These are phyloP conservation scores for Cyprinodon variegatus DNA, from an alignment of 2,113 vertebrate genomes.

Conservation along the genomic window DNA sequence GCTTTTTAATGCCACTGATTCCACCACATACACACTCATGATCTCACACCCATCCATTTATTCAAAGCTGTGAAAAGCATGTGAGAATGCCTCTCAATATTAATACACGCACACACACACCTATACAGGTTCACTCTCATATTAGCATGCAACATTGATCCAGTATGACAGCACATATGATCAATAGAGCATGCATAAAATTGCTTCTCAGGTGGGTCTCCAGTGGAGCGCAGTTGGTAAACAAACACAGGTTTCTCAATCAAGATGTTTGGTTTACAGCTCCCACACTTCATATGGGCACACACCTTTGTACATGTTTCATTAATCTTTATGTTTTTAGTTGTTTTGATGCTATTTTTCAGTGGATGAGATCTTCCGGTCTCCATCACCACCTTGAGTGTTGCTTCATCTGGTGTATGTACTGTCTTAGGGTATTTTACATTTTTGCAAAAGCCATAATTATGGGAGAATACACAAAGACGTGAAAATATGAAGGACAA, in stretches of 20 bases:
- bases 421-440: not conserved
- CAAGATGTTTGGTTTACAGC: constrained; percentile 69
- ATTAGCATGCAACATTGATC: constrained; percentile 64
- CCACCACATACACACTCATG: constrained; percentile 39
- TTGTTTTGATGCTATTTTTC: constrained; percentile 13
- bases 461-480: not conserved
- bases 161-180: constrained; percentile 50
- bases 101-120: not conserved
- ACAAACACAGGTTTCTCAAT: constrained; percentile 65
- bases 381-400: not conserved
- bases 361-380: not conserved
- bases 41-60: not conserved
- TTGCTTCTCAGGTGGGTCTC: constrained; percentile 41
- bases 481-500: not conserved
- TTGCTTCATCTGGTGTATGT: not conserved
- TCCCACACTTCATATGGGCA: constrained; percentile 25
- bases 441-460: not conserved
- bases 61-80: constrained; percentile 16
- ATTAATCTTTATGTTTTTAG: constrained; percentile 24
- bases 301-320: constrained; percentile 37
- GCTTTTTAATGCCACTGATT: constrained; percentile 78
- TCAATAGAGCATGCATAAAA: constrained; percentile 69
- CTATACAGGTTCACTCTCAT: constrained; percentile 17
- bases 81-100: constrained; percentile 13
- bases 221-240: constrained; percentile 42